phyloP scores from a whole-genome alignment of 1,140 invertebrate genomes.

The Apocrypta bakeri region DNA sequence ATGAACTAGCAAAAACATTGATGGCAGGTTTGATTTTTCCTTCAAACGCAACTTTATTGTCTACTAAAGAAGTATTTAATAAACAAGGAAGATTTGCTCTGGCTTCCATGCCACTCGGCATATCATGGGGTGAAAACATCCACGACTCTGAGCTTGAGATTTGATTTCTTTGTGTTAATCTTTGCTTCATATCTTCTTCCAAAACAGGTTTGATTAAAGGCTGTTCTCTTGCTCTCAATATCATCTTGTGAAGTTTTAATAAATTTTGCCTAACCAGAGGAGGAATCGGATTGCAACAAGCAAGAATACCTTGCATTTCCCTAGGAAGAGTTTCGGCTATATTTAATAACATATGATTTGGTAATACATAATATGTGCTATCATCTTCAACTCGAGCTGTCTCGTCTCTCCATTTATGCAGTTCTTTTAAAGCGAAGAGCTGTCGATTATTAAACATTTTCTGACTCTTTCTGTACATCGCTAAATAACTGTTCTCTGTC shows the following conservation, averaged over 20 bases:
- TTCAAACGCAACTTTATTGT: background rate
- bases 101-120: constrained; percentile 77
- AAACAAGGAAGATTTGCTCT: constrained; percentile 79
- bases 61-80: constrained; percentile 60
- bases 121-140: constrained; percentile 81
- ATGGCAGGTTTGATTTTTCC: constrained; percentile 55
- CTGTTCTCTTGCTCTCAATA: constrained; percentile 84
- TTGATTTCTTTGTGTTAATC: constrained; percentile 71
- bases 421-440: constrained; percentile 85
- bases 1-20: constrained; percentile 71
- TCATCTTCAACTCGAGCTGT: constrained; percentile 93
- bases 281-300: constrained; percentile 95
- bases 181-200: constrained; percentile 72
- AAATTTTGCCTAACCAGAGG: constrained; percentile 88
- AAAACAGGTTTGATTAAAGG: constrained; percentile 79
- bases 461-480: constrained; percentile 85
- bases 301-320: constrained; percentile 94
- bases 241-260: constrained; percentile 84
- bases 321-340: constrained; percentile 93
- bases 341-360: constrained; percentile 95
- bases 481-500: constrained; percentile 82
- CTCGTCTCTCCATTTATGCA: constrained; percentile 93
- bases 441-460: constrained; percentile 91
- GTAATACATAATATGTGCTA: constrained; percentile 91
- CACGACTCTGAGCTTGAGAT: constrained; percentile 75